Base-by-base conservation (phyloP, 2,888 invertebrate genomes). In the Lissonota sp. region DNA sequence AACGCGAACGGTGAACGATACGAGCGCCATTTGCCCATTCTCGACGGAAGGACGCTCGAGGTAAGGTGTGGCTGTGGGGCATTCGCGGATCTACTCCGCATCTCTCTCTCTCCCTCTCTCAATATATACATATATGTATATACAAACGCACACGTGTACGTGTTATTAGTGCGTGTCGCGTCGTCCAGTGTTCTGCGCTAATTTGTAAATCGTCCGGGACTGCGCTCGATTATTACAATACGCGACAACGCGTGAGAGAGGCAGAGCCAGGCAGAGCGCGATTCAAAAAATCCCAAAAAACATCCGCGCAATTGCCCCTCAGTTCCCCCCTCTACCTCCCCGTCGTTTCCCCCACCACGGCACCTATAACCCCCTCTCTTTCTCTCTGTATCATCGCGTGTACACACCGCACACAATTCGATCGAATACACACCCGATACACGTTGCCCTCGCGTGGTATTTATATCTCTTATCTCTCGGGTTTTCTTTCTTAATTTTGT, bases 21-120 rank as follows among this genome's bases (percentile, higher is more conserved):
- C 78, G 77, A 86, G 84, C 89, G 90, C 89, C 89, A 90, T 88
- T 89, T 88, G 86, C 86, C 89, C 91, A 91, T 90, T 90, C 90
- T 90, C 87, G 87, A 89, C 87, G 88, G 86, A 87, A 89, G 87
- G 88, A 91, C 90, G 90, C 87, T 89, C 85, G 91, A 84, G 88
- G 88, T 87, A 90, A 90, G 90, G 90, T 90, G 90, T 90, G 90
- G 91, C 88, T 87, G 86, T 76, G 85, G 80, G 74, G 79, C 75
- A 76, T 75, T 82, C 81, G 82, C 77, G 76, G 69, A 58, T 77
- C 73, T 26, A 3, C 69, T 69, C 69, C 60, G 51, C 51, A 57
- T 64, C 67, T 70, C 60, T 42, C 69, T 75, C 74, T 60, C 57
- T 5, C 44, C 12, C 63, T 12, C 42, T 37, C 55, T 39, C 44